A percentile compares a stretch with the other conserved stretches of the same genome.
phyloP scores from a whole-genome alignment of 2,888 invertebrate species.

The Zootermopsis nevadensis region DNA sequence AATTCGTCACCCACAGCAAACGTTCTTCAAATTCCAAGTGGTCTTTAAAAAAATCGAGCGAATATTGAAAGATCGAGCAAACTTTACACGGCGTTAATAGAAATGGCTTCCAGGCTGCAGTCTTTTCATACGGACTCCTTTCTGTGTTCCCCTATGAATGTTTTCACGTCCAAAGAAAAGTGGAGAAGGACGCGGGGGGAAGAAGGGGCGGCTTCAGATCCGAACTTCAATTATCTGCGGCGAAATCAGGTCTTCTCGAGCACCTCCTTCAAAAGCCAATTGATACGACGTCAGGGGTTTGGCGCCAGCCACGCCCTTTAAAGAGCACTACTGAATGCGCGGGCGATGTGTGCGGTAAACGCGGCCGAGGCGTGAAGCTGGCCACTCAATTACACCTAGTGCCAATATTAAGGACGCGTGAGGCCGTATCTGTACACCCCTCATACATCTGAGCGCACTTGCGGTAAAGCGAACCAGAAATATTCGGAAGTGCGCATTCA shows the following conservation, averaged over 20 bases:
- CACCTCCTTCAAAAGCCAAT: no score
- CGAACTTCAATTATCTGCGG: slow-evolving; percentile 16
- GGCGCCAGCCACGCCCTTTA: background rate
- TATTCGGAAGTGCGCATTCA: no score
- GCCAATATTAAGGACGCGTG: no score
- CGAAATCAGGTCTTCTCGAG: background rate
- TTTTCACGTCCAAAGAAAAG: background rate
- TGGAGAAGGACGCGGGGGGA: background rate
- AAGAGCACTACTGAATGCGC: background rate
- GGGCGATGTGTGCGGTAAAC: background rate
- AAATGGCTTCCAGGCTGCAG: background rate
- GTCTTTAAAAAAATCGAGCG: background rate
- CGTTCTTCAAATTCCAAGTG: background rate
- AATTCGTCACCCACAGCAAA: background rate
- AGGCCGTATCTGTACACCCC: no score
- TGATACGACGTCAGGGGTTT: background rate
- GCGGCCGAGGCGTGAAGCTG: no score
- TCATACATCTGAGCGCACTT: no score
- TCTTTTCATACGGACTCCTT: background rate
- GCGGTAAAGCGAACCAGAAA: no score
- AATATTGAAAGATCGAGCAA: background rate
- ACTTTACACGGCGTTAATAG: background rate
- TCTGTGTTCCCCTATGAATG: background rate
- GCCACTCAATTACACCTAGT: no score
- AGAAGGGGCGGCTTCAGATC: background rate